Conservation (phyloP, 2,888 invertebrate species). For the Bombylius discolor region DNA sequence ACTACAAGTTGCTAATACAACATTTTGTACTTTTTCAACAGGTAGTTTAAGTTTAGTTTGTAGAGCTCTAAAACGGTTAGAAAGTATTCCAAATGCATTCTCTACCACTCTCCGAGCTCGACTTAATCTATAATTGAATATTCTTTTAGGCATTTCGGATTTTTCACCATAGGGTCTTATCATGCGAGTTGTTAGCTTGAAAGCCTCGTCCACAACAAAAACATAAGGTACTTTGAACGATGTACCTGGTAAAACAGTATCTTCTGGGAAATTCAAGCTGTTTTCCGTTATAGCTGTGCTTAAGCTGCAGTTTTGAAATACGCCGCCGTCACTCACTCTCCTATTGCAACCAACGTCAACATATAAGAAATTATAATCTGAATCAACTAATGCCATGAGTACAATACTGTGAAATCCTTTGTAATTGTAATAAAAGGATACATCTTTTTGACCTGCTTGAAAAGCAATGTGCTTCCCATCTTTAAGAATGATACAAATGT, state of each 20-base stretch:
- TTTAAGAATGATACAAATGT: no score
- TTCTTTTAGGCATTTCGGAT: background rate
- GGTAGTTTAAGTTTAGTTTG: background rate
- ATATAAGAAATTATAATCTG: no score
- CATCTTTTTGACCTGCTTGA: no score
- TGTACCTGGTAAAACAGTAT: background rate
- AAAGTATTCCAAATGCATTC: background rate
- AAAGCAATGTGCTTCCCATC: no score
- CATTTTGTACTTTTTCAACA: background rate
- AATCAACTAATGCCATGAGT: background rate
- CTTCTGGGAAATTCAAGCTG: background rate
- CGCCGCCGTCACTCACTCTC: no score
- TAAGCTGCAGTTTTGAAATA: no score
- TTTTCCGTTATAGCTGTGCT: no score
- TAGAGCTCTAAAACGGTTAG: background rate
- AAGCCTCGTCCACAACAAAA: conserved; percentile 13
- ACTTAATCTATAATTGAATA: background rate
- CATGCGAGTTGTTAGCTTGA: conserved; percentile 5
- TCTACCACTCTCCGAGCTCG: background rate
- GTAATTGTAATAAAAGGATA: no score
- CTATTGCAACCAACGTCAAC: no score
- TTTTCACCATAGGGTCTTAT: conserved; percentile 10
- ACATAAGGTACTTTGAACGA: conserved; percentile 2
- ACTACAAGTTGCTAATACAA: background rate
- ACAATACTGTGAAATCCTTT: background rate